Percentiles rank a stretch among this genome's conserved stretches.
These are phyloP conservation scores for Ectemnius lituratus DNA, from an alignment of 2,888 invertebrate genomes.

Conservation along the genomic window DNA sequence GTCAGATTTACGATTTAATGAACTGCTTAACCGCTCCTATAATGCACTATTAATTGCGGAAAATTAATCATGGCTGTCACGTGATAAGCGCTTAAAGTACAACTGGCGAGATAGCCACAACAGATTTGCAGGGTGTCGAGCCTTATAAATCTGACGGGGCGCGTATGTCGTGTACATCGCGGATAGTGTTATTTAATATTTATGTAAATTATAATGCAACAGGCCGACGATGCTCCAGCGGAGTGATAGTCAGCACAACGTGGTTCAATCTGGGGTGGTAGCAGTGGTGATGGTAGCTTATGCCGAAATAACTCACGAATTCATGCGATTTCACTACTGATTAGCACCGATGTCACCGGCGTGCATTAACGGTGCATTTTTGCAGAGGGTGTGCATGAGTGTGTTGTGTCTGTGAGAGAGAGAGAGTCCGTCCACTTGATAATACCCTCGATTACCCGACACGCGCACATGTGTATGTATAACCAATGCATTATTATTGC, in stretches of 20 bases:
- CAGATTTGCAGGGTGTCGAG: constrained; percentile 16
- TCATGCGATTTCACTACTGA: constrained; percentile 37
- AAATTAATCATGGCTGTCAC: constrained; percentile 19
- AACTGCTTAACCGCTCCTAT: constrained; percentile 1
- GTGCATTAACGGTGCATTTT: constrained; percentile 15
- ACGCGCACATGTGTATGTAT: too few relatives aligned
- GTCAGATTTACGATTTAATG: neutral
- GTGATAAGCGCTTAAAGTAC: constrained; percentile 12
- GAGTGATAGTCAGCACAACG: constrained; percentile 16
- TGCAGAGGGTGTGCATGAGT: neutral
- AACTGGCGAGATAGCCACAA: constrained; percentile 8
- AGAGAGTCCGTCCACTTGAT: constrained; percentile 13
- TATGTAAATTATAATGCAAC: constrained; percentile 49
- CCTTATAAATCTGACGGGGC: constrained; percentile 38
- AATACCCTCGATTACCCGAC: constrained; percentile 12
- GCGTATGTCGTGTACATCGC: constrained; percentile 3
- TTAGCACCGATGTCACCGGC: constrained; percentile 23
- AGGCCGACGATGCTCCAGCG: constrained; percentile 20
- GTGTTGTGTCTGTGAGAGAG: too few relatives aligned
- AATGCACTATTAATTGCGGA: constrained; percentile 12
- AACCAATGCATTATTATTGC: too few relatives aligned
- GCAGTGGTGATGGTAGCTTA: constrained; percentile 14
- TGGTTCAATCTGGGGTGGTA: constrained; percentile 23
- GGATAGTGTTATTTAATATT: constrained; percentile 46
- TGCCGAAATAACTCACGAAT: constrained; percentile 19